These are phyloP conservation scores for Selenia dentaria DNA, from an alignment of 2,888 invertebrate genomes.

Conservation along the genomic window DNA sequence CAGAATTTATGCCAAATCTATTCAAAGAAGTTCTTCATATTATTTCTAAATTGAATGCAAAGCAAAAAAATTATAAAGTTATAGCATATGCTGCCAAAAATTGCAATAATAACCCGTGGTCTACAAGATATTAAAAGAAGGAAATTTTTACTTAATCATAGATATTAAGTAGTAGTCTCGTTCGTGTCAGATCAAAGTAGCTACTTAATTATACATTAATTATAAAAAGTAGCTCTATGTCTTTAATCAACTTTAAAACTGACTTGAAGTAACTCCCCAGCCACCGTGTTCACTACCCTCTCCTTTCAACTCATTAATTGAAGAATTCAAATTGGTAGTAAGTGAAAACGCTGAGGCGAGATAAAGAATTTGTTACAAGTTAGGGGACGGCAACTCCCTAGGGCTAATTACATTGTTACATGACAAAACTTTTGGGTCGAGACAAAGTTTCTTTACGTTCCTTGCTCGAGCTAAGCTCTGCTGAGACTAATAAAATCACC, in stretches of 20 bases:
- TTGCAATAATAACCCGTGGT: too few relatives aligned
- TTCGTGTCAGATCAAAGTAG: slow-evolving; percentile 5
- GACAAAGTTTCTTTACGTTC: slow-evolving; percentile 72
- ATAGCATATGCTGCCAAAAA: too few relatives aligned
- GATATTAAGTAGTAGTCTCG: too few relatives aligned
- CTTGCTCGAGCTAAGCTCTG: slow-evolving; percentile 60
- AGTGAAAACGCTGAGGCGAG: slow-evolving; percentile 67
- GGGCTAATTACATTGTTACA: slow-evolving; percentile 81
- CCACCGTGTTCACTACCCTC: slow-evolving; percentile 31
- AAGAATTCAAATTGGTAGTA: slow-evolving; percentile 63
- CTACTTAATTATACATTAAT: too few relatives aligned
- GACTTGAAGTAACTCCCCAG: slow-evolving; percentile 23
- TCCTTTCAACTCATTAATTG: slow-evolving; percentile 44
- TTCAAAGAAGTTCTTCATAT: too few relatives aligned
- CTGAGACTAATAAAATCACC: slow-evolving; percentile 68
- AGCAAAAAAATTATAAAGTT: too few relatives aligned
- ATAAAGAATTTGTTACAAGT: slow-evolving; percentile 76
- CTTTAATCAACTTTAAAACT: too few relatives aligned
- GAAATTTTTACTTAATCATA: too few relatives aligned
- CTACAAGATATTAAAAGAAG: too few relatives aligned
- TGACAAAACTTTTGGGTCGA: slow-evolving; percentile 78
- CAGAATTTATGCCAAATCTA: too few relatives aligned
- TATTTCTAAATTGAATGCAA: too few relatives aligned
- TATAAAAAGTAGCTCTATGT: too few relatives aligned
- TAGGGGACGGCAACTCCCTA: slow-evolving; percentile 61